These are phyloP conservation scores for Pyrrhia umbra DNA, from an alignment of 2,888 invertebrate species.

Conservation along the genomic window DNA sequence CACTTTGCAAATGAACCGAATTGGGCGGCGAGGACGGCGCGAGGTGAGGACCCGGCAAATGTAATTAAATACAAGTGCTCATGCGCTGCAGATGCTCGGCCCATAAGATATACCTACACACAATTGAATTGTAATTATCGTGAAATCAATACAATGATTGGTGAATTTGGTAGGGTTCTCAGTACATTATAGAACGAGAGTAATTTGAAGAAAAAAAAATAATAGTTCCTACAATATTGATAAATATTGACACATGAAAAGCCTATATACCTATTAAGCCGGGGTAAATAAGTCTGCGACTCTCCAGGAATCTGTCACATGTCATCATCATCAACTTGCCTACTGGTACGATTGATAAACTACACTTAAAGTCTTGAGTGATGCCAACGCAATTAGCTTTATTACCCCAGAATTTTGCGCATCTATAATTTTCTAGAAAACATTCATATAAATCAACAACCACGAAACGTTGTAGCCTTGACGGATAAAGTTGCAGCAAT, in stretches of 20 bases:
- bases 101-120: slow-evolving; percentile 48
- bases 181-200: too few relatives aligned
- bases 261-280: background rate
- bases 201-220: too few relatives aligned
- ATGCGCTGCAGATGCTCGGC: slow-evolving; percentile 53
- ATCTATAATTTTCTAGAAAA: slow-evolving; percentile 28
- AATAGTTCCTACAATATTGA: too few relatives aligned
- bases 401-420: slow-evolving; percentile 33
- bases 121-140: slow-evolving; percentile 40
- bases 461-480: slow-evolving; percentile 31
- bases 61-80: slow-evolving; percentile 80
- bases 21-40: slow-evolving; percentile 67
- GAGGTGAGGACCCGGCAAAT: slow-evolving; percentile 71
- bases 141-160: slow-evolving; percentile 45
- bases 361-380: slow-evolving; percentile 22
- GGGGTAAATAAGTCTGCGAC: background rate
- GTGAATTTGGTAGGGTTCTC: background rate
- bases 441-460: slow-evolving; percentile 41
- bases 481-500: slow-evolving; percentile 7
- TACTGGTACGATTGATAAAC: slow-evolving; percentile 29
- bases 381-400: slow-evolving; percentile 54
- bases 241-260: too few relatives aligned
- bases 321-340: background rate
- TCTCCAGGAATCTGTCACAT: slow-evolving; percentile 20
- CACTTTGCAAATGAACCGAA: slow-evolving; percentile 90